phyloP scores from a whole-genome alignment of 2,888 invertebrate genomes.

The Euplagia quadripunctaria region DNA sequence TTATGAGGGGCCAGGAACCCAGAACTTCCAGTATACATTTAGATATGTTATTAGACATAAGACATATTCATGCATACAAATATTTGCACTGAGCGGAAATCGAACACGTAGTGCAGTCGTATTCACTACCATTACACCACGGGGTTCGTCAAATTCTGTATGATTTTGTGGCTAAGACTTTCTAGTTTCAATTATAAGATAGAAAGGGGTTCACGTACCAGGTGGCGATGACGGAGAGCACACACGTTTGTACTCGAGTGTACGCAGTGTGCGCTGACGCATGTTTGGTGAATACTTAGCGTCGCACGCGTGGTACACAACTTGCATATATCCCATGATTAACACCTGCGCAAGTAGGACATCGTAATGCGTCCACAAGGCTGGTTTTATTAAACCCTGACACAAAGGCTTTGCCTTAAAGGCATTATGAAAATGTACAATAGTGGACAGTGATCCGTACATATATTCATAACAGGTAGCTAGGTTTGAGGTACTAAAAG shows the following conservation, averaged over 20 bases:
- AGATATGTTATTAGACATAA: no score
- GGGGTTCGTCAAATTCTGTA: no score
- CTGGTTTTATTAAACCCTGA: conserved; percentile 31
- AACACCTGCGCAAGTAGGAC: conserved; percentile 60
- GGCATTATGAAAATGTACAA: conserved; percentile 12
- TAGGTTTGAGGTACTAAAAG: not conserved
- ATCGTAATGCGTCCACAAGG: conserved; percentile 60
- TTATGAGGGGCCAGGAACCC: no score
- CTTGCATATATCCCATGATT: conserved; percentile 41
- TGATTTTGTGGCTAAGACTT: not conserved
- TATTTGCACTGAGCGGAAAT: not conserved
- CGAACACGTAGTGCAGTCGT: not conserved
- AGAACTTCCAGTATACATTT: no score
- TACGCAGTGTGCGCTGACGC: conserved; percentile 13
- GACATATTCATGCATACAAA: not conserved
- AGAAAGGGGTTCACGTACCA: not conserved
- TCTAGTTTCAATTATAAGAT: not conserved
- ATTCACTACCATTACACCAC: not conserved
- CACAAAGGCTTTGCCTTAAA: conserved; percentile 7
- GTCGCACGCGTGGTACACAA: conserved; percentile 31
- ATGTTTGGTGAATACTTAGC: conserved; percentile 36
- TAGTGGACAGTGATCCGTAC: conserved; percentile 1
- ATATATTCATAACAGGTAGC: not conserved
- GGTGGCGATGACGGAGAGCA: not conserved
- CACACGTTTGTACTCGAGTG: not conserved